phyloP scores from a whole-genome alignment of 2,113 vertebrate species.

The Cervus canadensis region DNA sequence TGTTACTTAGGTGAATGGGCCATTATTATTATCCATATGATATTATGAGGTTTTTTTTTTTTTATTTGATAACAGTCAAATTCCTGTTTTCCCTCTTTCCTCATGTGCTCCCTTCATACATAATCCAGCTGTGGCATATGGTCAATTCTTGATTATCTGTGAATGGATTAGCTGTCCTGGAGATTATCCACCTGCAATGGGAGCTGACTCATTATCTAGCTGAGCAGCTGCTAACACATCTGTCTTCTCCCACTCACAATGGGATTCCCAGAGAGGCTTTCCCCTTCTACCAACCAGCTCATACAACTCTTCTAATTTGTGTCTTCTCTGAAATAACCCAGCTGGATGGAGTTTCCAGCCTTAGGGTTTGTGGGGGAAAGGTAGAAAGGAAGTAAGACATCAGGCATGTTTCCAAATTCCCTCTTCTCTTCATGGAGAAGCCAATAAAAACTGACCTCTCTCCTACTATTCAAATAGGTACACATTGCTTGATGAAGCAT shows the following conservation, averaged over 20 bases:
- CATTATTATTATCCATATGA: not conserved
- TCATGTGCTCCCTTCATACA: not conserved
- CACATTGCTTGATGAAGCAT: not conserved
- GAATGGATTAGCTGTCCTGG: conserved; percentile 43
- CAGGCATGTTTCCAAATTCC: not conserved
- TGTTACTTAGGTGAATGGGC: not conserved
- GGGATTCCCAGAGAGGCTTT: conserved; percentile 13
- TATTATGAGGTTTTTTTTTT: not conserved
- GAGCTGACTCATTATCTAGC: conserved; percentile 42
- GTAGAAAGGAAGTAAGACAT: not conserved
- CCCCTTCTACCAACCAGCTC: not conserved
- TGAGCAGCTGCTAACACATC: conserved; percentile 61
- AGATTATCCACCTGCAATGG: not conserved
- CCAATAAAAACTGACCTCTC: not conserved
- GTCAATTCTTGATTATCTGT: conserved; percentile 58
- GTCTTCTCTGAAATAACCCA: not conserved
- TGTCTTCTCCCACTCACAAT: conserved; percentile 38
- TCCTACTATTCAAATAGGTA: not conserved
- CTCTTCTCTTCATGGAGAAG: not conserved
- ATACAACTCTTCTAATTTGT: not conserved
- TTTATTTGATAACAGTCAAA: not conserved
- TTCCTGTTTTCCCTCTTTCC: not conserved
- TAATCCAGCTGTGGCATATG: conserved; percentile 42
- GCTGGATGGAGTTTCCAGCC: not conserved
- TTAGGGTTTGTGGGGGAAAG: not conserved